Evolutionary conservation across 1,140 invertebrate species (phyloP).

Genomic region (Ostrea edulis): DNA sequence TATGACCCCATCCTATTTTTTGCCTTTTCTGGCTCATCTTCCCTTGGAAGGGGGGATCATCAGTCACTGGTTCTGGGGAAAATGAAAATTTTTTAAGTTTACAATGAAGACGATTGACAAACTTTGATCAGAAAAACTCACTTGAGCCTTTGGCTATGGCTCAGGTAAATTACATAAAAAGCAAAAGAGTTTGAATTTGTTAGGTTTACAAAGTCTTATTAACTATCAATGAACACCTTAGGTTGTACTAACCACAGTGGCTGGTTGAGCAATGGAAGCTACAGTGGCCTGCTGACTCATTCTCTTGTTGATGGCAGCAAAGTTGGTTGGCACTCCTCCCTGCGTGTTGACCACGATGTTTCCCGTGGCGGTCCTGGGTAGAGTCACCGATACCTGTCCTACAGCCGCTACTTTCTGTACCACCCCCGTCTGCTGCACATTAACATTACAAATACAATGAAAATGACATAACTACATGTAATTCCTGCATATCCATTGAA

Average conservation of each 20-base stretch:
- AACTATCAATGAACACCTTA: neutral
- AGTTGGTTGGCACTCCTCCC: slow-evolving; percentile 61
- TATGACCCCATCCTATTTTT: no score
- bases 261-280: slow-evolving; percentile 51
- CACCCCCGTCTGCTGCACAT: slow-evolving; percentile 56
- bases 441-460: no score
- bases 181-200: no score
- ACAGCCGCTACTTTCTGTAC: slow-evolving; percentile 66
- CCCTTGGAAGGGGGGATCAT: no score
- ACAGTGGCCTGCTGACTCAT: slow-evolving; percentile 67
- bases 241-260: slow-evolving; percentile 62
- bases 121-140: neutral
- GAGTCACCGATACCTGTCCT: slow-evolving; percentile 66
- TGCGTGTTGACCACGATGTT: slow-evolving; percentile 71
- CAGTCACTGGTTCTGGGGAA: neutral
- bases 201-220: no score
- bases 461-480: no score
- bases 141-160: neutral
- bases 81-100: neutral
- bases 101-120: neutral
- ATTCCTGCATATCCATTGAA: neutral
- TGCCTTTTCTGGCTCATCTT: no score
- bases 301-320: slow-evolving; percentile 74
- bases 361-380: slow-evolving; percentile 69
- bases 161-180: neutral